These are phyloP conservation scores for Catocala fraxini DNA, from an alignment of 2,888 invertebrate genomes.

Conservation along the genomic window DNA sequence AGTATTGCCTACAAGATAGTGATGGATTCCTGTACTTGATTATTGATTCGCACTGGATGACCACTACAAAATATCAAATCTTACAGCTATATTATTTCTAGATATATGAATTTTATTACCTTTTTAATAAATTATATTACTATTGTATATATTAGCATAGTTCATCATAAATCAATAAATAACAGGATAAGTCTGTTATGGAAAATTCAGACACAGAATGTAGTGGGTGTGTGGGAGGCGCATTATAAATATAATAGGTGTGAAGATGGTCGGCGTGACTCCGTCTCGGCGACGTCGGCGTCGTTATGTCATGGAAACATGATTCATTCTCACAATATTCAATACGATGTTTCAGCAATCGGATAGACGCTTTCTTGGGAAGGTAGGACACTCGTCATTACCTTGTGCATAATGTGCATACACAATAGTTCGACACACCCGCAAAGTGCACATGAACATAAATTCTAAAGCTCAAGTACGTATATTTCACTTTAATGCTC, in stretches of 20 bases:
- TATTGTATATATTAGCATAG: neutral
- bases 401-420: constrained; percentile 8
- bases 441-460: constrained; percentile 2
- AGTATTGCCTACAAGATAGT: too few species aligned
- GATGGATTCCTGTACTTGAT: too few species aligned
- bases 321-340: constrained; percentile 38
- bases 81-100: too few species aligned
- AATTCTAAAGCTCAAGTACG: constrained; percentile 11
- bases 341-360: constrained; percentile 28
- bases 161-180: constrained; percentile 10
- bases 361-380: constrained; percentile 30
- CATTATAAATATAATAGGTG: constrained; percentile 31
- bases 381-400: constrained; percentile 15
- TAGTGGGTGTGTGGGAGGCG: constrained; percentile 24
- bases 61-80: too few species aligned
- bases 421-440: constrained; percentile 1
- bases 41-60: too few species aligned
- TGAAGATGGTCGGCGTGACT: constrained; percentile 26
- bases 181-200: constrained; percentile 1
- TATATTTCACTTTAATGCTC: constrained; percentile 9
- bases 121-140: neutral
- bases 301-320: constrained; percentile 32
- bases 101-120: neutral
- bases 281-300: constrained; percentile 8
- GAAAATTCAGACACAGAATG: neutral